phyloP scores from a whole-genome alignment of 1,140 invertebrate species.

The Diachasma alloeum region DNA sequence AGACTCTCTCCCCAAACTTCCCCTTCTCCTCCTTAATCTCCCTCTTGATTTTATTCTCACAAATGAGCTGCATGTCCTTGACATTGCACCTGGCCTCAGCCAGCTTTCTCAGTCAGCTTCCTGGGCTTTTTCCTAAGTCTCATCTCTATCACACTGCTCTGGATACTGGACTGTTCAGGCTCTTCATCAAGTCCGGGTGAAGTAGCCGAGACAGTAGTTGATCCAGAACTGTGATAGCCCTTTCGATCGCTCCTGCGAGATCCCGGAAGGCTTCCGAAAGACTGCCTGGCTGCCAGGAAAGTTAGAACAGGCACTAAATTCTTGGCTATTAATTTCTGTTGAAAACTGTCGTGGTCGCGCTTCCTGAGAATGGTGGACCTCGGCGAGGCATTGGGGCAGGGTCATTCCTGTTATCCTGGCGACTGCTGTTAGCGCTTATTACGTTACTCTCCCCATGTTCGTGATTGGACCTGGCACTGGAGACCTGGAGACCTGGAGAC shows the following conservation, averaged over 20 bases:
- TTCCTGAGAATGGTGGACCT: slow-evolving; percentile 75
- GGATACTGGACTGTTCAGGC: slow-evolving; percentile 62
- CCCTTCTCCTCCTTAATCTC: slow-evolving; percentile 58
- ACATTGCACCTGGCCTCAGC: slow-evolving; percentile 67
- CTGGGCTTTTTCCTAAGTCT: slow-evolving; percentile 68
- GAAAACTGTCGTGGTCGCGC: slow-evolving; percentile 69
- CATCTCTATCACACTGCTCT: slow-evolving; percentile 59
- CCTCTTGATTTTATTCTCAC: slow-evolving; percentile 68
- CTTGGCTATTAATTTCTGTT: slow-evolving; percentile 67
- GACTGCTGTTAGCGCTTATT: slow-evolving; percentile 51
- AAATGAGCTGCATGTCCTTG: slow-evolving; percentile 75
- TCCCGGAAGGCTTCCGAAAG: slow-evolving; percentile 46
- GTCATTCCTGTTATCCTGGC: slow-evolving; percentile 59
- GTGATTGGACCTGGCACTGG: slow-evolving; percentile 45
- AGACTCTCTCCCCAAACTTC: slow-evolving; percentile 49
- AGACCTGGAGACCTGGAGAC: too few relatives aligned
- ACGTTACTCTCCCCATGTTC: slow-evolving; percentile 51
- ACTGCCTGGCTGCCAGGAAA: slow-evolving; percentile 64
- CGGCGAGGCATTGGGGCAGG: slow-evolving; percentile 71
- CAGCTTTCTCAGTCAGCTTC: slow-evolving; percentile 60
- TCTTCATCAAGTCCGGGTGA: slow-evolving; percentile 76
- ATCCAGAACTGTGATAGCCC: slow-evolving; percentile 70
- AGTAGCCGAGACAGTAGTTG: slow-evolving; percentile 79
- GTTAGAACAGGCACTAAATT: slow-evolving; percentile 70
- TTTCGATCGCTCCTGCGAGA: slow-evolving; percentile 63